Conservation (phyloP, 37 sponge, comb jelly and placozoan genomes). For the Cliona cf. orientalis region DNA sequence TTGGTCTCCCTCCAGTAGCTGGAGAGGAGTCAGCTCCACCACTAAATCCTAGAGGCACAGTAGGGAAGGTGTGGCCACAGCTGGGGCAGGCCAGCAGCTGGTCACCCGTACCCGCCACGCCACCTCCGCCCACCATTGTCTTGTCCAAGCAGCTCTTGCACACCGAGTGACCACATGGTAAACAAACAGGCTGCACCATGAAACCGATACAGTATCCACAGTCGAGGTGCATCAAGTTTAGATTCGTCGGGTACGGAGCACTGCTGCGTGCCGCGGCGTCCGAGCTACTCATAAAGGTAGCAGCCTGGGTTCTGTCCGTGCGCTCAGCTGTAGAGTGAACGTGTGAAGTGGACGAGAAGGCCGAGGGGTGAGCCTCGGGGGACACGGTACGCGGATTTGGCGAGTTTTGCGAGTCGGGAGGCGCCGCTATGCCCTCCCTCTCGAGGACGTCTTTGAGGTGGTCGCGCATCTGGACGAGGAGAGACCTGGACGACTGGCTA, state of each 20-base stretch:
- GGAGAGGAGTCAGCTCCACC: neutral
- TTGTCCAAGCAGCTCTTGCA: conserved; percentile 61
- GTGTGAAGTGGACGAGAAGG: neutral
- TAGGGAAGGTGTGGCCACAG: conserved; percentile 32
- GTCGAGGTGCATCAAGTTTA: neutral
- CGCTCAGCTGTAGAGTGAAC: too few species aligned
- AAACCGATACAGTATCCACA: conserved; percentile 60
- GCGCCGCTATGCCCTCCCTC: too few species aligned
- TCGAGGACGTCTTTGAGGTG: neutral
- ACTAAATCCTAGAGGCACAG: neutral
- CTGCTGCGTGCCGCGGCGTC: too few species aligned
- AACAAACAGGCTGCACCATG: conserved; percentile 68
- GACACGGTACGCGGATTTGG: too few species aligned
- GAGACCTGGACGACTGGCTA: conserved; percentile 19
- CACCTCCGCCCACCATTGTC: neutral
- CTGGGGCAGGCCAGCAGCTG: conserved; percentile 29
- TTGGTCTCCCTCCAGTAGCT: neutral
- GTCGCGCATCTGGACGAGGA: neutral
- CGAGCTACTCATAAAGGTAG: too few species aligned
- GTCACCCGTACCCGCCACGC: neutral
- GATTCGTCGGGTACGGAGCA: too few species aligned
- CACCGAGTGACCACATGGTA: conserved; percentile 80
- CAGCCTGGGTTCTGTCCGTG: too few species aligned
- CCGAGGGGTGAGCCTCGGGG: neutral
- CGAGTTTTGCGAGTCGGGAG: neutral